These are phyloP conservation scores for Spilarctia lutea DNA, from an alignment of 2,888 invertebrate genomes.

Conservation along the genomic window DNA sequence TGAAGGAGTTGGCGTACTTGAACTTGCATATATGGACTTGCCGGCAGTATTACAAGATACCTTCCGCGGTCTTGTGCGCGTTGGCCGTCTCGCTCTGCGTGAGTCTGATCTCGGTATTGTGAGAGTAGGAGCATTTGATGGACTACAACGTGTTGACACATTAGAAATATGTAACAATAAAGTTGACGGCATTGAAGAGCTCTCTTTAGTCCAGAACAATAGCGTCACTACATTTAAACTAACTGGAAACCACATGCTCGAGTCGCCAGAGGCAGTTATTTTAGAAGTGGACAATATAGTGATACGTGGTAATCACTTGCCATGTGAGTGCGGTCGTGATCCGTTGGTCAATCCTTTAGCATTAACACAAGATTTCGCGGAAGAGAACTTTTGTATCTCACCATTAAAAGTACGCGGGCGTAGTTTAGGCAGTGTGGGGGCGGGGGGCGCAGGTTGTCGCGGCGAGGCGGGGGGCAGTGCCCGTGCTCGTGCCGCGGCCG, in stretches of 20 bases:
- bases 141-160: constrained; percentile 90
- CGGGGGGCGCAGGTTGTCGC: constrained; percentile 73
- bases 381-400: constrained; percentile 94
- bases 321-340: constrained; percentile 95
- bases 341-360: constrained; percentile 92
- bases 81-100: constrained; percentile 91
- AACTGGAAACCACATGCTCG: constrained; percentile 94
- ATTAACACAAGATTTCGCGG: constrained; percentile 88
- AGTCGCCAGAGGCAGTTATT: constrained; percentile 91
- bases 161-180: constrained; percentile 94
- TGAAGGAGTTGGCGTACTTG: constrained; percentile 93
- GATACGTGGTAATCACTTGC: constrained; percentile 93
- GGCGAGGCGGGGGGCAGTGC: constrained; percentile 77
- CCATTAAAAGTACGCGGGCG: constrained; percentile 94
- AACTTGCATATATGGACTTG: constrained; percentile 94
- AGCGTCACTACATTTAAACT: constrained; percentile 90
- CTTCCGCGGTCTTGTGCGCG: constrained; percentile 92
- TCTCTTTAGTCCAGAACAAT: constrained; percentile 90
- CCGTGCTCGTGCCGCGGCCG: constrained; percentile 67
- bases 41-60: constrained; percentile 90
- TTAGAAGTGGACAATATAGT: constrained; percentile 90
- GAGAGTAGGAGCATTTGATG: constrained; percentile 91
- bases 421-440: constrained; percentile 87
- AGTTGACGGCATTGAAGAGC: constrained; percentile 92
- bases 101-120: constrained; percentile 94